Base-by-base conservation (phyloP, 2,113 vertebrate species). In the Clarias batrachus region DNA sequence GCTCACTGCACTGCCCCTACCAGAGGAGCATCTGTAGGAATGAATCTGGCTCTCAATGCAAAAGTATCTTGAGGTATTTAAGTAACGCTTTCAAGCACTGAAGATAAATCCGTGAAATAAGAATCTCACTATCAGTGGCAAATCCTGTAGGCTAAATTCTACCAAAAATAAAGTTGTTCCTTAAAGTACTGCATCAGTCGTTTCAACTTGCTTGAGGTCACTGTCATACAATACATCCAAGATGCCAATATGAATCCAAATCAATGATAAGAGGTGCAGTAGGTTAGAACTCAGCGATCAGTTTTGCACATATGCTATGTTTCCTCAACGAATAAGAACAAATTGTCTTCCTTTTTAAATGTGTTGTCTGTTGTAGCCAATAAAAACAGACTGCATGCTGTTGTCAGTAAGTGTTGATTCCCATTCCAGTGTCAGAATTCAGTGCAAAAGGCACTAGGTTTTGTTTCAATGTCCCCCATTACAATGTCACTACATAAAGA, bases 361-460 rank as follows among this genome's bases (percentile, higher is more conserved):
- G 30, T 62, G n/a, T n/a, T n/a, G n/a, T 59, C 56, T 63, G 30
- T 79, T 77, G 80, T 74, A 74, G 14, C 80, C 86, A 81, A 78
- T 77, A 83, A 83, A 90, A 88, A 91, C 90, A 88, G 88, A 88
- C 83, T 88, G 90, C 88, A 81, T 65, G 63, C 79, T 88, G 66
- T 86, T 88, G 92, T 93, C 92, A 93, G 93, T 94, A 92, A 92
- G 89, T 89, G 92, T 95, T 93, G 91, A 92, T 90, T 88, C 90
- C 91, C 92, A 92, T 94, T 94, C 90, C 79, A 89, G 88, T 92
- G 78, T 91, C 85, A 91, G 91, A 84, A 90, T 82, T 87, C 91
- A 92, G 94, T 94, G 94, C 94, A 94, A 94, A 95, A 95, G 94
- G 95, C 94, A 95, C 93, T 19, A 82, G 85, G 77, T 90, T 84